Evolutionary conservation across 1,140 invertebrate genomes (phyloP).

Genomic region (Periplaneta americana): DNA sequence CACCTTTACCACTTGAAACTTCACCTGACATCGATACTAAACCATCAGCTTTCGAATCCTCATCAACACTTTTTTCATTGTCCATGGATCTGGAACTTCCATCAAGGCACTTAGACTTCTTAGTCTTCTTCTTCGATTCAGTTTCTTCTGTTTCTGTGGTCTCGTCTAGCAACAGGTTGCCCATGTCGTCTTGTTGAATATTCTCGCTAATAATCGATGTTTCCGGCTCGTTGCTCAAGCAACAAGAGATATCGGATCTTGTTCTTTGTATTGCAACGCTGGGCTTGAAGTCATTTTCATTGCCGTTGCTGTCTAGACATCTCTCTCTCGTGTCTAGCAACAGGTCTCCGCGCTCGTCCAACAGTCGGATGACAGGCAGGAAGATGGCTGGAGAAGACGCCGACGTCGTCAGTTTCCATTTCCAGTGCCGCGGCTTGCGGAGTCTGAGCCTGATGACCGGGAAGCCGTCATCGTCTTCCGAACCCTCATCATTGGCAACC

Average conservation of each 20-base stretch:
- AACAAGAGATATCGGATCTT: neutral
- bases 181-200: neutral
- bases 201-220: neutral
- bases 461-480: neutral
- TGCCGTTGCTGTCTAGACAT: neutral
- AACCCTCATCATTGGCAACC: neutral
- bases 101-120: neutral
- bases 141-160: neutral
- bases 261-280: neutral
- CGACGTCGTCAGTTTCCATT: neutral
- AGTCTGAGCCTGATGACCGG: neutral
- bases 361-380: neutral
- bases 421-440: neutral
- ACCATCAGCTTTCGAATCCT: neutral
- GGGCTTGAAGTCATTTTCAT: neutral
- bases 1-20: neutral
- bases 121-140: neutral
- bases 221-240: neutral
- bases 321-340: neutral
- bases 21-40: no score
- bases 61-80: no score
- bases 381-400: neutral
- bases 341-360: neutral
- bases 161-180: neutral
- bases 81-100: neutral